Evolutionary conservation across 2,797 vertebrate genomes (phyloP).

Genomic region (Macrochelys suwanniensis): DNA sequence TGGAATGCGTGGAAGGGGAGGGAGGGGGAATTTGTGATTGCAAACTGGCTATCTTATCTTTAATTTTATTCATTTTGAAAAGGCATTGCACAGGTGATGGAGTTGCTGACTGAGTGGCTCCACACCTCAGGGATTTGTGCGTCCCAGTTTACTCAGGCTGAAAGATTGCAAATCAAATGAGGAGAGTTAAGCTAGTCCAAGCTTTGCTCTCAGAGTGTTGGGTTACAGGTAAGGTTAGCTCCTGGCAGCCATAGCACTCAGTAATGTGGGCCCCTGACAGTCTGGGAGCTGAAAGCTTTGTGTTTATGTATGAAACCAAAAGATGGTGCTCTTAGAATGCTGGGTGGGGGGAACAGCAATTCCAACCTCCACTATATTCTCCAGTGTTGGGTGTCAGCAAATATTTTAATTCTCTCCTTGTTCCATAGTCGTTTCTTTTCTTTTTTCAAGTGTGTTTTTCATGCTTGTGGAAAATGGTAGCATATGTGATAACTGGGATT

Average conservation of each 20-base stretch:
- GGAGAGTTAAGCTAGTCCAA: neutral
- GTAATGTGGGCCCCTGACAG: neutral
- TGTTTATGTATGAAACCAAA: neutral
- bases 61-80: neutral
- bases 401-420: neutral
- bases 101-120: neutral
- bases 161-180: neutral
- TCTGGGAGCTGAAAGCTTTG: neutral
- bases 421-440: neutral
- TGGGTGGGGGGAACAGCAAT: neutral
- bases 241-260: neutral
- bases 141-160: neutral
- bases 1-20: neutral
- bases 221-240: fast-evolving
- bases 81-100: neutral
- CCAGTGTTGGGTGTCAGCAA: fast-evolving
- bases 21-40: constrained; percentile 14
- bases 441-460: fast-evolving
- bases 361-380: fast-evolving
- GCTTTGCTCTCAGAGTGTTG: neutral
- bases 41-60: constrained; percentile 46
- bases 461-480: neutral
- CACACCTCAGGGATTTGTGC: neutral
- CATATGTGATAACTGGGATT: fast-evolving
- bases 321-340: constrained; percentile 72